Evolutionary conservation across 2,113 vertebrate genomes (phyloP), one percentile per base, ranked within the genome.

Genomic region (Platysteira castanea): DNA sequence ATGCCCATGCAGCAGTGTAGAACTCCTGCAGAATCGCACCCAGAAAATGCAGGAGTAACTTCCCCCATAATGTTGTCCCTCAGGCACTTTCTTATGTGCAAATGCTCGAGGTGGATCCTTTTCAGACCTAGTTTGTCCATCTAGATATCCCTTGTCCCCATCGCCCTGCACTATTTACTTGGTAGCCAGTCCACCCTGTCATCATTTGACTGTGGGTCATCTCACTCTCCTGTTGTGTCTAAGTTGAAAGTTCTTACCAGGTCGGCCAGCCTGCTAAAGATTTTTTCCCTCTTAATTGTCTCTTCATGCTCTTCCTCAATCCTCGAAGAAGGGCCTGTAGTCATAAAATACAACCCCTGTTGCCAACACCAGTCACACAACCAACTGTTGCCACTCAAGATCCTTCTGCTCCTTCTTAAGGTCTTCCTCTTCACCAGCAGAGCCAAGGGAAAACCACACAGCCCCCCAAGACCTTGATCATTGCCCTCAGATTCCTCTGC

Each of bases 1-100:
- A 0, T 19, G 18, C 14, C 22, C 4, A 3, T 70, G 30, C 35
- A 28, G 4, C 23, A 60, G 1, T 6, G 8, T 27, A 22, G 28
- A 75, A 9, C 6, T 16, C 12, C 27, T 71, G 30, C 27, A 76
- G 52, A 60, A 12, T 41, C 1, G 1, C 13, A 59, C 5, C 53
- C 46, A 77, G 15, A 31, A 12, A 15, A 27, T 9, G 3, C 2
- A 18, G 6, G 11, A 70, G 5, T 47, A 56, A 6, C 10, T 42
- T 57, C 37, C 19, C 13, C 27, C 4, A 7, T 24, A 21, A 18
- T 10, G 4, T 20, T 64, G 10, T 65, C 13, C 12, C 44, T 6
- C 7, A 44, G 56, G 8, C 12, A 53, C 6, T 71, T 79, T 3
- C 13, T 57, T 44, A 26, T 10, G 7, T 30, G 7, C 4, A 22